Base-by-base conservation (phyloP, 1,140 invertebrate species). In the Carposina sasakii region DNA sequence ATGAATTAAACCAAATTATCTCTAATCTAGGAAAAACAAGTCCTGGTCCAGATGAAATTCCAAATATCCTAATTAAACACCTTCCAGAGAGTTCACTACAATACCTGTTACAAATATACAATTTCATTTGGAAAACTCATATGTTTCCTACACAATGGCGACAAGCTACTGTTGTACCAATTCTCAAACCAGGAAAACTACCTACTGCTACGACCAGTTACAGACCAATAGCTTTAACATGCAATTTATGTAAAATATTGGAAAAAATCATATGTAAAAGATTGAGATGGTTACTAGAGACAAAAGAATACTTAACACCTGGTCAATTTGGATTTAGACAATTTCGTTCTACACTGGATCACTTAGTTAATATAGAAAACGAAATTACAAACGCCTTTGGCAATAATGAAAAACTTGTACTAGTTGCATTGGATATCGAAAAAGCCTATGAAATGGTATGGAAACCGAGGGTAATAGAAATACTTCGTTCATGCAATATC, bases 391-490 rank as follows among this genome's bases (percentile, higher is more conserved):
- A 48, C 23, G 17, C 22, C 17, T 50, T 56, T 53, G 53, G 50
- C 28, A 57, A 56, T 48, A 26, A 51, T 34, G 43, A 52, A 44
- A 41, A 43, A 20, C 12, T 42, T 21, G 42, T 60, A 15, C 6
- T 47, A 3, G 47, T 60, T 15, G 48, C 43, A 4, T 20, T 61
- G 41, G 58, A 61, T 54, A 44, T 57, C 8, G 54, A 57, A 48
- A 61, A 57, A 33, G 54, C 58, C 1, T 61, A 57, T 37, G 54
- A 61, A 51, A 61, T 61, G 58, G 47, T 57, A 10, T 61, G 58
- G 58, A 48, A 54, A 22, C 44, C 51, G n/a, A 57, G 40, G 48
- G 51, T 61, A 16, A 15, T 57, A 22, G 41, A 39, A 34, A 21
- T 46, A 12, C 45, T 60, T 15, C 28, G 52, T 22, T 15, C 50